Percentiles rank a stretch among this genome's conserved stretches.
These are phyloP conservation scores for Ceuthmochares aereus DNA, from an alignment of 2,113 vertebrate species.

Conservation along the genomic window DNA sequence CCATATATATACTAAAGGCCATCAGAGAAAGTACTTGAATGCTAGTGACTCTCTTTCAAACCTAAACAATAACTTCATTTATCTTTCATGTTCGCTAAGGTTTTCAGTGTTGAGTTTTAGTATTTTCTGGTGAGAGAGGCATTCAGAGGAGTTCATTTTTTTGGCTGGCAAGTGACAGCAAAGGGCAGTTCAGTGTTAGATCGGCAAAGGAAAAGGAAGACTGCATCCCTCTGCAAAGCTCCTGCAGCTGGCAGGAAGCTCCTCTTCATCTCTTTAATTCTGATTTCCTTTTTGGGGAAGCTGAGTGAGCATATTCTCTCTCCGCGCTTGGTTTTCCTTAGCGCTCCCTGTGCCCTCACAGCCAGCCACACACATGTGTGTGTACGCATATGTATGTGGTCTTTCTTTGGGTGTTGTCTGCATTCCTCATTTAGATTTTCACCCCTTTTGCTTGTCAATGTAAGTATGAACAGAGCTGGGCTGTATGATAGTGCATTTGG, in stretches of 20 bases:
- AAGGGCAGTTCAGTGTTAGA: background rate
- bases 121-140: background rate
- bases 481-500: background rate
- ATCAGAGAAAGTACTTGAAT: background rate
- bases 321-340: background rate
- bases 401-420: background rate
- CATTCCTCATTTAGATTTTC: conserved; percentile 17
- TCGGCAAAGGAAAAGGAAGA: background rate
- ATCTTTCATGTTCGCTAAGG: background rate
- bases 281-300: conserved; percentile 73
- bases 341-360: background rate
- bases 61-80: background rate
- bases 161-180: background rate
- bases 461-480: background rate
- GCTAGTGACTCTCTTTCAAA: background rate
- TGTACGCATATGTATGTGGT: accelerated
- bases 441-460: background rate
- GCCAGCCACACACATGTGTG: background rate
- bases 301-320: background rate
- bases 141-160: background rate
- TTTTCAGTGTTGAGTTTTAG: background rate
- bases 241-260: conserved; percentile 83
- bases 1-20: background rate
- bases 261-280: conserved; percentile 72
- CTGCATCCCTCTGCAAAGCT: background rate